Percentiles rank a stretch among this genome's conserved stretches.
These are phyloP conservation scores for Drosophila micromelanica DNA, from an alignment of 1,140 invertebrate species.

Conservation along the genomic window DNA sequence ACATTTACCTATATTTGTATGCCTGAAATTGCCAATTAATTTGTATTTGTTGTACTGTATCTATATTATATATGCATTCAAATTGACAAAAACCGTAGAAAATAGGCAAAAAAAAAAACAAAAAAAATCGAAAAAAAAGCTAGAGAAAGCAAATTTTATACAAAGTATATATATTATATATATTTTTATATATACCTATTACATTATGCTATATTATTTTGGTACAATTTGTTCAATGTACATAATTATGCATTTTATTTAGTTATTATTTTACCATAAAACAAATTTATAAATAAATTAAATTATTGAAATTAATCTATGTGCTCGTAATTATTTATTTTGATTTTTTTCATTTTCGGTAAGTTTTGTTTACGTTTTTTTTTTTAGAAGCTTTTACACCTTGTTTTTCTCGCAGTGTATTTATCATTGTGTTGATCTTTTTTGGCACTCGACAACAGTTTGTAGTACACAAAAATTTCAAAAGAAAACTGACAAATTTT, in stretches of 20 bases:
- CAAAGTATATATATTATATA: background rate
- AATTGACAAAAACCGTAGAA: slow-evolving; percentile 35
- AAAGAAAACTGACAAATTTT: slow-evolving; percentile 64
- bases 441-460: slow-evolving; percentile 59
- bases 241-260: slow-evolving; percentile 61
- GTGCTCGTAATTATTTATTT: slow-evolving; percentile 5
- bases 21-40: slow-evolving; percentile 75
- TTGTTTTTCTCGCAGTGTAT: slow-evolving; percentile 14
- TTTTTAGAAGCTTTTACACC: background rate
- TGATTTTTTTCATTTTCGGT: slow-evolving; percentile 29
- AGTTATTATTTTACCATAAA: slow-evolving; percentile 57
- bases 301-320: slow-evolving; percentile 59
- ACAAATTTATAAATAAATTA: slow-evolving; percentile 65
- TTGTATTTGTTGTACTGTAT: slow-evolving; percentile 50
- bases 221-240: slow-evolving; percentile 71
- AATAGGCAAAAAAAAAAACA: slow-evolving; percentile 4
- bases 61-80: slow-evolving; percentile 55
- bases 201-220: slow-evolving; percentile 46
- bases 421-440: slow-evolving; percentile 22
- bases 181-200: slow-evolving; percentile 18
- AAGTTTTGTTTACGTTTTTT: too few relatives aligned
- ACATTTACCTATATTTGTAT: slow-evolving; percentile 46
- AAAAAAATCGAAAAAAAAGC: background rate
- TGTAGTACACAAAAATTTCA: slow-evolving; percentile 36
- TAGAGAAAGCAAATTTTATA: too few relatives aligned